Evolutionary conservation across 2,888 invertebrate genomes (phyloP).

Genomic region (Eustalomyia histrio): DNA sequence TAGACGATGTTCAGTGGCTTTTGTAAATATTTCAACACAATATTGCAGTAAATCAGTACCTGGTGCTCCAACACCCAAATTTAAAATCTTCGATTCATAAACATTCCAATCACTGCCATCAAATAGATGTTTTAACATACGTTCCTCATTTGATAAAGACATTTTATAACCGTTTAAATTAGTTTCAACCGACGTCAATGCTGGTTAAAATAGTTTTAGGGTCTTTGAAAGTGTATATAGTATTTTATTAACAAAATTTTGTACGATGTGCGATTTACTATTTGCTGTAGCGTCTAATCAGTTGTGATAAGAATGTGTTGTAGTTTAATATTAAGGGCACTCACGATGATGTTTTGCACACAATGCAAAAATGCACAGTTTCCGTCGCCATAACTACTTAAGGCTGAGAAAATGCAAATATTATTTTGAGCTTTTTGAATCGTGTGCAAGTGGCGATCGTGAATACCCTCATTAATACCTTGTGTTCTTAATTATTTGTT

Average conservation of each 20-base stretch:
- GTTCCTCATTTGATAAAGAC: slow-evolving; percentile 66
- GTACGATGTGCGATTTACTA: neutral
- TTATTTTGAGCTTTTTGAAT: too few species aligned
- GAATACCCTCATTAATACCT: too few species aligned
- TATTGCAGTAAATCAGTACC: slow-evolving; percentile 80
- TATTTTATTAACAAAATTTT: neutral
- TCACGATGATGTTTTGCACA: too few species aligned
- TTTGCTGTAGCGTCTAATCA: neutral
- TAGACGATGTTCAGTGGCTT: slow-evolving; percentile 80
- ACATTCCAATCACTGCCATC: slow-evolving; percentile 80
- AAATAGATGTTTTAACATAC: slow-evolving; percentile 79
- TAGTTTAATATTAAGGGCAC: neutral
- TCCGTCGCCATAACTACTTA: too few species aligned
- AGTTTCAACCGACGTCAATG: neutral
- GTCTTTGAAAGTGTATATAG: neutral
- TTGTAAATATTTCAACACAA: slow-evolving; percentile 79
- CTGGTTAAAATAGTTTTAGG: neutral
- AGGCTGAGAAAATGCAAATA: too few species aligned
- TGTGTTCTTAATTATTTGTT: neutral
- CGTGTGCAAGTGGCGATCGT: too few species aligned
- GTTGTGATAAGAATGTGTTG: neutral
- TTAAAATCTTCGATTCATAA: slow-evolving; percentile 78
- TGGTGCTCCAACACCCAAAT: slow-evolving; percentile 81
- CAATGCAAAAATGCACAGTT: too few species aligned
- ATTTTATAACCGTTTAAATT: slow-evolving; percentile 31